Base-by-base conservation (phyloP, 2,797 vertebrate species). In the Gymnocypris eckloni region DNA sequence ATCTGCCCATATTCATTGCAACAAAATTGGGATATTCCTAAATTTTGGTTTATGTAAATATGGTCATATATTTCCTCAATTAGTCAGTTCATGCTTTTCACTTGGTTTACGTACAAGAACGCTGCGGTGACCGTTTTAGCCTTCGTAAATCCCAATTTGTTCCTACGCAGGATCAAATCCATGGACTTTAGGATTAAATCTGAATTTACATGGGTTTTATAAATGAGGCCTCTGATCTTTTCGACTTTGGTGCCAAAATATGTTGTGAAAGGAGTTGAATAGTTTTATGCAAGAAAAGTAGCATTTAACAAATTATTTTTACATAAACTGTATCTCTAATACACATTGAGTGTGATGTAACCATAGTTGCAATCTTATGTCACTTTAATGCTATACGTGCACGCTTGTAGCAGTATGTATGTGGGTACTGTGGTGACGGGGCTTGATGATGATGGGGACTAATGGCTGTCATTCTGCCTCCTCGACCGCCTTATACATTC, bases 331-430 rank as follows among this genome's bases (percentile, higher is more conserved):
- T 91, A 91, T 94, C 93, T 93, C 93, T 93, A 91, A 94, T 95
- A 96, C 95, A 95, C 94, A 95, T 94, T 90, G 93, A 95, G 93
- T 94, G 91, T 94, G 93, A 93, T 93, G 92, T 93, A 95, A 93
- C 92, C 88, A 91, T 92, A 91, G 93, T 94, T 94, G 91, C 93
- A 93, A 91, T 94, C 93, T 91, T 92, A 90, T 91, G 95, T 95
- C 95, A 95, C 94, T 96, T 95, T 95, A 96, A 95, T 95, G 95
- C 95, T 95, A 92, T 94, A 93, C 88, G 92, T 95, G 95, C 95
- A 95, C 93, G 94, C 93, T 88, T 89, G 92, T 93, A 94, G 92
- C 92, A 92, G 91, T 92, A 92, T 93, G 92, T 92, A 94, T 90
- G 91, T 90, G 91, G 91, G 87, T 89, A 90, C 91, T 86, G 88